These are phyloP conservation scores for Gnathonemus longibarbis DNA, from an alignment of 2,113 vertebrate species.

Conservation along the genomic window DNA sequence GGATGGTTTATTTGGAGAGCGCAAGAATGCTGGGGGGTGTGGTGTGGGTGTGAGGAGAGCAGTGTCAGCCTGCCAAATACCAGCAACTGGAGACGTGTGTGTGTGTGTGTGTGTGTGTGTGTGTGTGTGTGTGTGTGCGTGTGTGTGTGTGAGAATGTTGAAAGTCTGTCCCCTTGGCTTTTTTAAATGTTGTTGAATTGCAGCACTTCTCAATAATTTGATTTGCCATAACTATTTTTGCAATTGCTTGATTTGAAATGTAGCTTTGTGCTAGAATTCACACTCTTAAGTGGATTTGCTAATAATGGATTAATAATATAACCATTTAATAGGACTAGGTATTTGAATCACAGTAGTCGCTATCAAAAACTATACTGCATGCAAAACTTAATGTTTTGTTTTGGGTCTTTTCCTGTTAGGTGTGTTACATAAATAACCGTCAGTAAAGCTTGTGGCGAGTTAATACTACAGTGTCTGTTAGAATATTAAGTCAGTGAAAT, in stretches of 20 bases:
- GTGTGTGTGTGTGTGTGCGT: not conserved
- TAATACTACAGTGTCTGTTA: not conserved
- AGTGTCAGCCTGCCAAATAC: slow-evolving; percentile 1
- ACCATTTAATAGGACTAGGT: not conserved
- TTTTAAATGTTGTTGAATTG: not conserved
- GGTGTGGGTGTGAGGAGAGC: not conserved
- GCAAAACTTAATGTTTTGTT: not conserved
- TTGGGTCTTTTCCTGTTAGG: not conserved
- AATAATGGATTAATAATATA: not conserved
- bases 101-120: not conserved
- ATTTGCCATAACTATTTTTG: not conserved
- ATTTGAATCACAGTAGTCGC: not conserved
- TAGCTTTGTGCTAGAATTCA: not conserved
- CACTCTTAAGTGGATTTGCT: not conserved
- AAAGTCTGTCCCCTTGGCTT: not conserved
- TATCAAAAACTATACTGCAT: not conserved
- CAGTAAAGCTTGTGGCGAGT: not conserved
- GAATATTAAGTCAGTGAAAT: not conserved
- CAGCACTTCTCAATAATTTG: not conserved
- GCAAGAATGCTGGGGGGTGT: not conserved
- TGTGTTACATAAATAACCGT: not conserved
- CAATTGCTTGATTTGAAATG: not conserved
- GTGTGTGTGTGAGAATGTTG: not conserved
- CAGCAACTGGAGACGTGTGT: slow-evolving; percentile 11
- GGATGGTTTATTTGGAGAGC: slow-evolving; percentile 8